Percentiles rank a stretch among this genome's conserved stretches.
Evolutionary conservation across 2,797 vertebrate species (phyloP).

Genomic region (Pempheris klunzingeri): DNA sequence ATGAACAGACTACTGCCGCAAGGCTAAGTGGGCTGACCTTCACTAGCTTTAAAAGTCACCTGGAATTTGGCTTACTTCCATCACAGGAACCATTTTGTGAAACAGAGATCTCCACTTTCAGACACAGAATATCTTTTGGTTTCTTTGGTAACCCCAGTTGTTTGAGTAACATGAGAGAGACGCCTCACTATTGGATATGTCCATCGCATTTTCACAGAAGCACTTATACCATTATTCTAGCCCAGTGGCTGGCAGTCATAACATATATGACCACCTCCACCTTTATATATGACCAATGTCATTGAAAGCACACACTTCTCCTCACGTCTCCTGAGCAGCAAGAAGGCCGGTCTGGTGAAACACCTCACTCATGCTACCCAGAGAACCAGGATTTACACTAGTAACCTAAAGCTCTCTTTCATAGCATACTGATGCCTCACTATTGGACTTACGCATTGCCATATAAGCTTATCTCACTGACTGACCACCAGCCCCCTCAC

Average conservation of each 20-base stretch:
- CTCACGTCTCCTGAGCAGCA: not conserved
- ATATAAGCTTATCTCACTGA: not conserved
- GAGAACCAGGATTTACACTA: not conserved
- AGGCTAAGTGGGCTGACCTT: constrained; percentile 46
- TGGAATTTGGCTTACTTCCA: constrained; percentile 28
- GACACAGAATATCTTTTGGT: not conserved
- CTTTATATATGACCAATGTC: not conserved
- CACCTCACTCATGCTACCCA: not conserved
- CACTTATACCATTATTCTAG: not conserved
- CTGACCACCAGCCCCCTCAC: not conserved
- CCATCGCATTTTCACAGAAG: too few species aligned
- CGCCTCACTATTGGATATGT: too few species aligned
- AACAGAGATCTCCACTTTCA: constrained; percentile 1
- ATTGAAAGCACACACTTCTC: not conserved
- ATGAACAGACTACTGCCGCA: constrained; percentile 35
- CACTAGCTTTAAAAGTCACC: constrained; percentile 47
- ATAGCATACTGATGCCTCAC: not conserved
- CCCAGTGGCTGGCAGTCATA: too few species aligned
- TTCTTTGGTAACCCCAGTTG: not conserved
- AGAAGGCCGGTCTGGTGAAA: not conserved
- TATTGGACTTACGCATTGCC: not conserved
- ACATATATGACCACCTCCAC: too few species aligned
- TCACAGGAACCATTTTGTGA: constrained; percentile 11
- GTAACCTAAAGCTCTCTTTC: too few species aligned
- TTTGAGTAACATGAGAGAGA: not conserved